Evolutionary conservation across 2,797 vertebrate genomes (phyloP).

Genomic region (Cyclura pinguis): DNA sequence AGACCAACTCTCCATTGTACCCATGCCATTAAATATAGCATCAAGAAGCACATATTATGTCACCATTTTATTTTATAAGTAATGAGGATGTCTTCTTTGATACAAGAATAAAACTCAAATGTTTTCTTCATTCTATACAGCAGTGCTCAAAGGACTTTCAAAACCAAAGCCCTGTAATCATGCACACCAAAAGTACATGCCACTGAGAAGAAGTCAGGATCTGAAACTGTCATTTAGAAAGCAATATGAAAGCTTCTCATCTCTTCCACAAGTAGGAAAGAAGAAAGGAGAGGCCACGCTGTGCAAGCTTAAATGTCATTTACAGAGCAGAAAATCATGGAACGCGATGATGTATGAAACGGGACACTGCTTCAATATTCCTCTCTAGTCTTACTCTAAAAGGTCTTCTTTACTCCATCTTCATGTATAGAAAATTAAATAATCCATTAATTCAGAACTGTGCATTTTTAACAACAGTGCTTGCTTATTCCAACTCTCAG

Average conservation of each 20-base stretch:
- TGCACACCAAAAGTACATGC: not conserved
- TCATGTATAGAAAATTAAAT: not conserved
- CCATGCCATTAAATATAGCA: not conserved
- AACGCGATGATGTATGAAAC: not conserved
- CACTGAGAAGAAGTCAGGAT: not conserved
- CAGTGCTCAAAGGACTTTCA: not conserved
- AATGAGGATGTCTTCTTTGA: not conserved
- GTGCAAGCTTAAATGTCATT: not conserved
- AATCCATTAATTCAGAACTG: not conserved
- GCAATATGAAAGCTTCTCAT: not conserved
- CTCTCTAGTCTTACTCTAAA: not conserved
- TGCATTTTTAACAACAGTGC: conserved; percentile 31
- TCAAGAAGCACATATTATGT: not conserved
- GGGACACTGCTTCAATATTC: not conserved
- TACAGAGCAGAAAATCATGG: not conserved
- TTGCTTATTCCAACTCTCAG: not conserved
- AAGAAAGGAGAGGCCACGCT: not conserved
- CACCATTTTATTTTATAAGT: conserved; percentile 2
- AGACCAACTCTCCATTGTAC: not conserved
- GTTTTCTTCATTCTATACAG: not conserved
- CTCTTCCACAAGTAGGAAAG: not conserved
- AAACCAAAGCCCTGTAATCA: not conserved
- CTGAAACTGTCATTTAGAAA: not conserved
- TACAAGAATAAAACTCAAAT: not conserved
- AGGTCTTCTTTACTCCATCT: not conserved